Evolutionary conservation across 2,888 invertebrate species (phyloP).

Genomic region (Drosophila mimetica): DNA sequence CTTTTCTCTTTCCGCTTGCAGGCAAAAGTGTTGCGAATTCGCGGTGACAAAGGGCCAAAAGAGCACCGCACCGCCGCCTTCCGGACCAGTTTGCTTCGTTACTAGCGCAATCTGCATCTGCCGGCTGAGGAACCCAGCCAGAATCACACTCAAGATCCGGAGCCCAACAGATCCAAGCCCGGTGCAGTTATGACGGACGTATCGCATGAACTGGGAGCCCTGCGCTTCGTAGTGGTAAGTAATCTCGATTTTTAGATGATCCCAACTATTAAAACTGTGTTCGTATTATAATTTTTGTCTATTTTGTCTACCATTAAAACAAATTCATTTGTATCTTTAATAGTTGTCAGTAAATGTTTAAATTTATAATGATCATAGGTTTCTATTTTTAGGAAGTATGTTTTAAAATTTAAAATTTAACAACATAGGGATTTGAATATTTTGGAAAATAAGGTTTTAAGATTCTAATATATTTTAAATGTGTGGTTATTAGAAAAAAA

Average conservation of each 20-base stretch:
- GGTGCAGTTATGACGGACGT: slow-evolving; percentile 82
- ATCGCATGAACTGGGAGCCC: slow-evolving; percentile 83
- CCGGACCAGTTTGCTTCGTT: slow-evolving; percentile 31
- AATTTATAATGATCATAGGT: too few relatives aligned
- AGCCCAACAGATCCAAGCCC: slow-evolving; percentile 27
- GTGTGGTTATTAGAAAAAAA: too few relatives aligned
- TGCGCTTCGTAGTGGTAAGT: slow-evolving; percentile 84
- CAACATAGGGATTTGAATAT: too few relatives aligned
- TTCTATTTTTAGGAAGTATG: too few relatives aligned
- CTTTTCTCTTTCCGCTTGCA: slow-evolving; percentile 19
- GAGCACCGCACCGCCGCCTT: slow-evolving; percentile 5
- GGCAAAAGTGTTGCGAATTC: slow-evolving; percentile 34
- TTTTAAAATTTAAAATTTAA: too few relatives aligned
- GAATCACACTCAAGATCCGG: not conserved
- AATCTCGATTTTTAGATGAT: not conserved
- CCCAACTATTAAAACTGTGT: too few relatives aligned
- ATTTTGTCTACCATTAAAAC: too few relatives aligned
- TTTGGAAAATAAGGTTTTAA: too few relatives aligned
- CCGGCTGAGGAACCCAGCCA: slow-evolving; percentile 39
- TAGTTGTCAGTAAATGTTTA: too few relatives aligned
- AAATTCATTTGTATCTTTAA: too few relatives aligned
- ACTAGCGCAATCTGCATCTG: slow-evolving; percentile 32
- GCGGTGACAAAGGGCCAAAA: slow-evolving; percentile 7
- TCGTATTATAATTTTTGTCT: too few relatives aligned
- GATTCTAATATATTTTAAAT: too few relatives aligned